Evolutionary conservation across 2,888 invertebrate genomes (phyloP), one percentile per base, ranked within the genome.

Genomic region (Callimorpha dominula): DNA sequence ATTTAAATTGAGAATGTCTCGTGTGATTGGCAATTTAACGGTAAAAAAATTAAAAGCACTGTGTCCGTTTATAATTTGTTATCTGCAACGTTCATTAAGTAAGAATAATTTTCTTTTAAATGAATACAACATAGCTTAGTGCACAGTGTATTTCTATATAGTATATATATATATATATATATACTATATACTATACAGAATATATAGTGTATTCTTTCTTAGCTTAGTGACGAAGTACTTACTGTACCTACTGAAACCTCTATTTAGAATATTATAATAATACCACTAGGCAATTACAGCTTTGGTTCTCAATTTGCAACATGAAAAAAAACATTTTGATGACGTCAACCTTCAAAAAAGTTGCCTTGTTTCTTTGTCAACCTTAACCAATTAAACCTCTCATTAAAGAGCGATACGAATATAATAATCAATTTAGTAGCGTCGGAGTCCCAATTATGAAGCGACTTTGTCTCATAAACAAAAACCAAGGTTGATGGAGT

Each of bases 391-490:
- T 50, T 63, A 70, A 78, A 60, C 20, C 50, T 12, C 76, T 80
- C 73, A 81, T 81, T 82, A 79, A 74, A 78, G 20, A 64, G 62
- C 64, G 72, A 74, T 75, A 68, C 71, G 64, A 70, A 66, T 73
- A 72, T 75, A 71, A 79, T 74, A 82, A 83, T 82, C 73, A 77
- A 80, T 20, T 76, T 71, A 71, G 82, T 82, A 82, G 68, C 71
- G 43, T 71, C 91, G 91, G 87, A 92, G 89, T 90, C 84, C 92
- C 91, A 94, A 94, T 95, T 94, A 95, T 76, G 69, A 70, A 65
- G 66, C 76, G 68, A 70, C 69, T 72, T 74, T 85, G 81, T 84
- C 89, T 89, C 90, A 91, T 90, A 89, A 90, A 92, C 91, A 90
- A 91, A 92, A 93, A 91, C 81, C 89, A 89, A 87, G 87, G 81